These are phyloP conservation scores for Zaprionus lachaisei DNA, from an alignment of 1,140 invertebrate species.

Conservation along the genomic window DNA sequence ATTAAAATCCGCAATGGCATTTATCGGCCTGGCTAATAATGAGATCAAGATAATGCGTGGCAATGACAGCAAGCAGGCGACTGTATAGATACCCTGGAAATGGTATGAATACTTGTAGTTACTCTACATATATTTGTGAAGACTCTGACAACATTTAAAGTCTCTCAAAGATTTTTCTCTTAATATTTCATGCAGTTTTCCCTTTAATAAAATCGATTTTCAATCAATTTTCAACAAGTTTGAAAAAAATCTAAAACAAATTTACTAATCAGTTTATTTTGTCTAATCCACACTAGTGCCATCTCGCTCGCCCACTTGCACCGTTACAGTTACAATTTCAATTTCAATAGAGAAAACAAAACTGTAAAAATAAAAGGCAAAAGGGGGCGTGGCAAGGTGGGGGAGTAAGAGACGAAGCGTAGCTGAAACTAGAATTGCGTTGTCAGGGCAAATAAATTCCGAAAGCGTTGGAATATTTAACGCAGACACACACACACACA, in stretches of 20 bases:
- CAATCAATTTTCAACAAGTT: constrained; percentile 21
- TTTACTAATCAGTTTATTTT: constrained; percentile 13
- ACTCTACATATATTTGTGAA: neutral
- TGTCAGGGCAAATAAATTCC: constrained; percentile 74
- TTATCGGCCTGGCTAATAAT: constrained; percentile 35
- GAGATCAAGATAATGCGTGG: constrained; percentile 2
- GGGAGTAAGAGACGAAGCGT: too few relatives aligned
- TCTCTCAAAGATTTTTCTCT: neutral
- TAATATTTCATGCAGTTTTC: constrained; percentile 1
- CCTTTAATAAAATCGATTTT: constrained; percentile 32
- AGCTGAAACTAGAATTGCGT: constrained; percentile 71
- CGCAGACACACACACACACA: neutral
- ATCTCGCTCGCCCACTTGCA: neutral
- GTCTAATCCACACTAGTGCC: neutral
- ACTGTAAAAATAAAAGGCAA: constrained; percentile 36
- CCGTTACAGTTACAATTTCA: constrained; percentile 14
- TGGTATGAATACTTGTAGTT: neutral
- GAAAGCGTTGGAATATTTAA: constrained; percentile 44
- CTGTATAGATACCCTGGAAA: constrained; percentile 1
- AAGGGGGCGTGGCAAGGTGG: neutral
- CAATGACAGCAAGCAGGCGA: neutral
- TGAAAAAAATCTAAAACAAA: too few relatives aligned
- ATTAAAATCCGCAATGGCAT: constrained; percentile 59
- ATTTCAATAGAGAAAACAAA: constrained; percentile 25
- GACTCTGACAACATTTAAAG: neutral